Base-by-base conservation (phyloP, 2,113 vertebrate genomes). In the Silurus glanis region DNA sequence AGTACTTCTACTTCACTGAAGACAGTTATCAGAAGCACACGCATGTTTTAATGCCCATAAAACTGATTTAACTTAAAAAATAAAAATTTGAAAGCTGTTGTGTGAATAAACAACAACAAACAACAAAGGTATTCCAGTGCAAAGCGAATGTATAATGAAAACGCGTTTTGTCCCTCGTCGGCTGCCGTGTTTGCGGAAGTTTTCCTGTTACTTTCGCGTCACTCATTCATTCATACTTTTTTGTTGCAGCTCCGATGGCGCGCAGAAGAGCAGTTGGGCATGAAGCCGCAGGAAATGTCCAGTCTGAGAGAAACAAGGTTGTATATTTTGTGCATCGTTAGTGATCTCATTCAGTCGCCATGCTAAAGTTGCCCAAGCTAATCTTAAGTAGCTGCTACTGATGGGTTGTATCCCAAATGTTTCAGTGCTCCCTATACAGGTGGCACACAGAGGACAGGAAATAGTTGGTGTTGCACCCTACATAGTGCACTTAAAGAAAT, bases 231-330 rank as follows among this genome's bases (percentile, higher is more conserved):
- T 59, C 69, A 58, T n/a, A 7, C 4, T 49, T 58, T 3, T 16
- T 14, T 4, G 45, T 9, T 21, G 23, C 16, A 2, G 71, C 3
- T 58, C 37, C 59, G 0, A 92, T 92, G 91, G 83, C 94, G 91
- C 94, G 94, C 4, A 91, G 90, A 89, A 92, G 91, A 90, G 86
- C 91, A 23, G 92, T 90, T 74, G 87, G 83, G n/a, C 91, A 89
- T 67, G 64, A 93, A 51, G n/a, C 90, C 25, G 89, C 12, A 28
- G 91, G 90, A n/a, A 58, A 66, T n/a, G 84, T 7, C 23, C 87
- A 59, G 67, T 13, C 85, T 37, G 84, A 91, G 16, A 91, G 37
- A 82, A 94, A 93, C 89, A 94, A 95, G 94, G 88, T 89, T 51
- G 16, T 58, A 58, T 53, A 85, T 19, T 45, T 21, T 56, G 16